Evolutionary conservation across 2,113 vertebrate species (phyloP).

Genomic region (Myanophis thanlyinensis): DNA sequence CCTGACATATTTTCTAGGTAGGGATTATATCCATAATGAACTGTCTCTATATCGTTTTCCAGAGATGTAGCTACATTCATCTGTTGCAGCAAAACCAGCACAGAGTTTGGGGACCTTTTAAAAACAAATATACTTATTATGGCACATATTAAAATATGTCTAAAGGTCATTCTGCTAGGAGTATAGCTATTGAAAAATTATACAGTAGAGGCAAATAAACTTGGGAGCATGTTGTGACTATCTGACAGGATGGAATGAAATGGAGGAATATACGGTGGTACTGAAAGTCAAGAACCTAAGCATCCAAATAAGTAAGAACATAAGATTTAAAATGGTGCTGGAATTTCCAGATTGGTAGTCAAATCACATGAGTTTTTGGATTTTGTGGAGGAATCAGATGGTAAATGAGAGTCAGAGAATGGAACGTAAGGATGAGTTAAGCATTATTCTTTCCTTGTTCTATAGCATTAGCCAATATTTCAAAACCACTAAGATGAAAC

Average conservation of each 20-base stretch:
- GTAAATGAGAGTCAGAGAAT: constrained; percentile 57
- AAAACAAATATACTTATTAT: not conserved
- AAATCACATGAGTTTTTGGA: constrained; percentile 65
- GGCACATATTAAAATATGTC: not conserved
- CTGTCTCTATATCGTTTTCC: not conserved
- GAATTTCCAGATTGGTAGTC: constrained; percentile 65
- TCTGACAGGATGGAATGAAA: constrained; percentile 64
- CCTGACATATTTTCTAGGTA: not conserved
- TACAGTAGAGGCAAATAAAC: constrained; percentile 44
- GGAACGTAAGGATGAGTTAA: constrained; percentile 50
- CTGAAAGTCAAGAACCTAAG: constrained; percentile 66
- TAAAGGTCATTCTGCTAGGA: not conserved
- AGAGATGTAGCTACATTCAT: not conserved
- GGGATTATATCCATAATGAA: not conserved
- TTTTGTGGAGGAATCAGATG: constrained; percentile 63
- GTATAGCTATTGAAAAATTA: constrained; percentile 44
- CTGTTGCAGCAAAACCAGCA: not conserved
- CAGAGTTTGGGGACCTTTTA: not conserved
- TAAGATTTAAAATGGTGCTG: constrained; percentile 67
- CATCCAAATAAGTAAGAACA: constrained; percentile 61
- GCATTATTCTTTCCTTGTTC: constrained; percentile 41
- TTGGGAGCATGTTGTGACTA: constrained; percentile 54
- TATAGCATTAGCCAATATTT: constrained; percentile 62
- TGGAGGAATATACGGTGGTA: constrained; percentile 57
- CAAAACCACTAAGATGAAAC: constrained; percentile 60